Base-by-base conservation (phyloP, 35 echinoderm and acorn worm species). In the Amphiura filiformis region DNA sequence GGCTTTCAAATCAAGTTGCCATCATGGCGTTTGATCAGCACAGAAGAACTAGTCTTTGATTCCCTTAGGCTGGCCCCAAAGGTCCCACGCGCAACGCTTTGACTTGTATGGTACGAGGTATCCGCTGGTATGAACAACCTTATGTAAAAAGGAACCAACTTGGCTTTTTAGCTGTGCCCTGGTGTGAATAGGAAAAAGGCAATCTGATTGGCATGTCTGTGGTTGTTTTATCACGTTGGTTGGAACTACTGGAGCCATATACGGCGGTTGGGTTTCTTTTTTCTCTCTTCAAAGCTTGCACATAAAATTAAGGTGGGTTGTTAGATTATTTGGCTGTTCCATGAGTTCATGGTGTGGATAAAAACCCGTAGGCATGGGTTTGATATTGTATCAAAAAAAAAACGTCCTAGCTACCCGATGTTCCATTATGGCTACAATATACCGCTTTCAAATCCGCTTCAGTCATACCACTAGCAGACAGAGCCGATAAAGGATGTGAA, bases 61-160 rank as follows among this genome's bases (percentile, higher is more conserved):
- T 5, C 61, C 61, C 28, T n/a, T n/a, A 23, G 61, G 61, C 61
- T 70, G 15, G 17, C 61, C 61, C 61, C 61, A 70, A 70, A 70
- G 61, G 61, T 70, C 61, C 61, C 61, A 70, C 61, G 61, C 61
- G 61, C 61, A 70, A 30, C 61, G 7, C 61, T 70, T 70, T 70
- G 61, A 70, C 61, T 70, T 70, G 61, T 30, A 30, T 70, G 61
- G 7, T 13, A 70, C 7, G 61, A 70, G 28, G 61, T 26, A 70
- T 70, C 26, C 61, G 61, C 3, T 70, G 61, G 61, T 70, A 2
- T 70, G 17, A 70, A 70, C 61, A 70, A 26, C 61, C 61, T n/a
- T 70, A 23, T 70, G 28, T 23, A 70, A n/a, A 70, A 70, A 70
- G 61, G 61, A 3, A 23, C 7, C 1, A 70, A 70, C 61, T 70